Evolutionary conservation across 2,797 vertebrate genomes (phyloP), one percentile per base, ranked within the genome.

Genomic region (Psittacula derbiana): DNA sequence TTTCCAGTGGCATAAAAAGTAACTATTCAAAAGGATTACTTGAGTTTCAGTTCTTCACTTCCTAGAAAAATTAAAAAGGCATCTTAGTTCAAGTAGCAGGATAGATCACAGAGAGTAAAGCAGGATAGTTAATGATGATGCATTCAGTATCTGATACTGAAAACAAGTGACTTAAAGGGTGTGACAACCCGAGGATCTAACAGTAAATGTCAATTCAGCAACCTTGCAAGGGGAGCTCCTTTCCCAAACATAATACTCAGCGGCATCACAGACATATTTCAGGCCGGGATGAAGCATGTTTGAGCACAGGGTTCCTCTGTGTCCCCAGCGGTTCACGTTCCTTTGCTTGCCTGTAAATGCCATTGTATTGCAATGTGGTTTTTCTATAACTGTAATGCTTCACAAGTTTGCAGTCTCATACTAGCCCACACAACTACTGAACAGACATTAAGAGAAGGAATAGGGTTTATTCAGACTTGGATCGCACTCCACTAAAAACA

Each of bases 271-370:
- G 6, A 74, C 11, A 27, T 3, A 16, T 33, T 74, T 52, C 52
- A 66, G 43, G 31, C 12, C 66, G 62, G 4, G 13, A 52, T 31
- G 16, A 86, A 74, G 24, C 11, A 57, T 1, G 6, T 27, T 11
- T 61, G 33, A 79, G 8, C 6, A 2, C 31, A 18, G n/a, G 8
- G n/a, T 36, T 78, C 53, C 25, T 44, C 30, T n/a, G 33, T 21
- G 16, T 16, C 25, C 11, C 46, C 4, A 46, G 18, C 0, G 1
- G 3, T 25, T 57, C 40, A 46, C 3, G 6, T 49, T 24, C 33
- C 38, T 52, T 24, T 55, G 4, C 1, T 2, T 0, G 1, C 4
- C 1, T n/a, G 3, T 27, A 73, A 31, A 16, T 1, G 3, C 11
- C 40, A 18, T 0, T 18, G 21, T 9, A 61, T 57, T n/a, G 88